Evolutionary conservation across 92 coral and sea anemone species (phyloP), one percentile per base, ranked within the genome.

Genomic region (Micromussa lordhowensis): DNA sequence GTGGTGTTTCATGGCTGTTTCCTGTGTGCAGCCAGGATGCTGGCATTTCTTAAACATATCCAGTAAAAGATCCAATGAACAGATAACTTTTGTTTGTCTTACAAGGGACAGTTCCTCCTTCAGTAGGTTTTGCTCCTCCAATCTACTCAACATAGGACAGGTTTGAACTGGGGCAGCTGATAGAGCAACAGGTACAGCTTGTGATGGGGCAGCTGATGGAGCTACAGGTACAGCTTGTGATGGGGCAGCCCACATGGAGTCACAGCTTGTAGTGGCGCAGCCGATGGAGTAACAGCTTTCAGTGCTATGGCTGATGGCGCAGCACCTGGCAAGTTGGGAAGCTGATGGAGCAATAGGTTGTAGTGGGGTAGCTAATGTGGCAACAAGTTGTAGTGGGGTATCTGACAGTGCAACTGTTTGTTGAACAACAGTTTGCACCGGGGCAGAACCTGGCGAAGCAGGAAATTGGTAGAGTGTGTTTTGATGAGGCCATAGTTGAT

Each of bases 21-120:
- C 49, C 36, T 87, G 30, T 32, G 49, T 38, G 53, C 85, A 78
- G 28, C 90, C 77, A 28, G 84, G 74, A 64, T 78, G 83, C 35
- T 61, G 84, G 83, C 77, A 78, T 16, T 78, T 64, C 66, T 59
- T 78, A 36, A 79, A 77, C 16, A 79, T 29, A 51, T 55, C 19
- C 22, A 79, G 49, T 17, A 79, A 26, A 44, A 79, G 24, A 58
- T 79, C 83, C 30, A 79, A 30, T 26, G 71, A 58, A 8, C 83
- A 79, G 48, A 79, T 79, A 32, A 79, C 48, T 55, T 79, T 79
- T 38, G 82, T 55, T 30, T 79, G 40, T 58, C 70, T 55, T 3
- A 55, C 69, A 55, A 79, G 51, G 15, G 83, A 55, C 22, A 79
- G 51, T 79, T 79, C 83, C 49, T 79, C 83, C 18, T 51, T 30